These are phyloP conservation scores for Eristalis intricaria DNA, from an alignment of 2,888 invertebrate genomes.

Conservation along the genomic window DNA sequence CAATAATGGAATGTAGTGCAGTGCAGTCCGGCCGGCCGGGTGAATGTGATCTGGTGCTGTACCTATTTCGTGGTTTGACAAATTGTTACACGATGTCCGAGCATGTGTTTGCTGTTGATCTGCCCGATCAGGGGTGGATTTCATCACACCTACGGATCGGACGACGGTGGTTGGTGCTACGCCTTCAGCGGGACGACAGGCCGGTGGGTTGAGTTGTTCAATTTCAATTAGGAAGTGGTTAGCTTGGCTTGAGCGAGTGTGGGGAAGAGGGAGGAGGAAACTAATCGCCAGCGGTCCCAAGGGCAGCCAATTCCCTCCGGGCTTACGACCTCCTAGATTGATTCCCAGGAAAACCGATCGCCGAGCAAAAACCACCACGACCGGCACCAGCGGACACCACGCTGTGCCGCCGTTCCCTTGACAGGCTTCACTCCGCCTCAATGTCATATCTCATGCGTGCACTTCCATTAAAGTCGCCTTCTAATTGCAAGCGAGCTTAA, in stretches of 20 bases:
- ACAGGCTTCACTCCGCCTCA: slow-evolving; percentile 2
- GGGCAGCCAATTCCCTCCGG: neutral
- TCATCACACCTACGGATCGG: slow-evolving; percentile 16
- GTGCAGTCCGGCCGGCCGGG: neutral
- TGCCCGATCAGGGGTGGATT: slow-evolving; percentile 11
- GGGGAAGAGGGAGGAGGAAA: too few relatives aligned
- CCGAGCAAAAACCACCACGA: slow-evolving; percentile 4
- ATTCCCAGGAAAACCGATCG: slow-evolving; percentile 29
- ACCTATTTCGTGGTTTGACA: slow-evolving; percentile 73
- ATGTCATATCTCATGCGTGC: slow-evolving; percentile 58
- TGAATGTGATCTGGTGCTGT: slow-evolving; percentile 65
- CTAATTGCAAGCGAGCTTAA: slow-evolving; percentile 65
- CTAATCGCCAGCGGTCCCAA: neutral
- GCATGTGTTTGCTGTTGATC: slow-evolving; percentile 67
- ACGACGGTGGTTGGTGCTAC: neutral
- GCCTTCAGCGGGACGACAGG: neutral
- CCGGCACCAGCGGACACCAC: neutral
- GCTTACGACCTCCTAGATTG: slow-evolving; percentile 39
- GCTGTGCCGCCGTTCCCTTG: neutral
- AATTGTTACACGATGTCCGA: slow-evolving; percentile 76
- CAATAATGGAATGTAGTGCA: slow-evolving; percentile 49
- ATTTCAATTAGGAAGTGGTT: neutral
- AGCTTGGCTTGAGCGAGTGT: too few relatives aligned
- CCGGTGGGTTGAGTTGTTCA: neutral
- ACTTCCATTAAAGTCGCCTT: slow-evolving; percentile 46